A percentile compares a stretch with the other conserved stretches of the same genome.
phyloP scores from a whole-genome alignment of 2,113 vertebrate species.

The Elaphurus davidianus region DNA sequence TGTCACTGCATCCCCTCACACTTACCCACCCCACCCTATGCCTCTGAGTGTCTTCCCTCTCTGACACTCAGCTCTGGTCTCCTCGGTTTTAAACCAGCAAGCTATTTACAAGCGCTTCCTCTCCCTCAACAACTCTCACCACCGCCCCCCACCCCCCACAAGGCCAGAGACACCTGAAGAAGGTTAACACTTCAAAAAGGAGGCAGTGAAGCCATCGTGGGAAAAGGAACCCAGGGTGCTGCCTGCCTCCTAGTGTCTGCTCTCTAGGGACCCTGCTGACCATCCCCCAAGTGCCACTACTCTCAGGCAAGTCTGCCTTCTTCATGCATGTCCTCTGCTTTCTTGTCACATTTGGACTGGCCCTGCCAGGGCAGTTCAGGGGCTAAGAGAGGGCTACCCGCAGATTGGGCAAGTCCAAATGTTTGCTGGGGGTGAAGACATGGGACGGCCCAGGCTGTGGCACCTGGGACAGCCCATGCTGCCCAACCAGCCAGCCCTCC shows the following conservation, averaged over 20 bases:
- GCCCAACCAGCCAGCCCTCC: not conserved
- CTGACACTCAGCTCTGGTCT: not conserved
- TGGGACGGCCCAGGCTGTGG: not conserved
- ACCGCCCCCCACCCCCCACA: not conserved
- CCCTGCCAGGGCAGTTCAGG: not conserved
- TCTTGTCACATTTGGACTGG: not conserved
- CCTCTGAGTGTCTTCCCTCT: not conserved
- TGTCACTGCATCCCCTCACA: not conserved
- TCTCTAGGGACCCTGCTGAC: not conserved
- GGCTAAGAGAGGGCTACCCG: not conserved
- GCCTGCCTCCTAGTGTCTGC: not conserved
- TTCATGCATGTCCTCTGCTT: not conserved
- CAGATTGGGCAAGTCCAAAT: not conserved
- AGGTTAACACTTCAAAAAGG: not conserved
- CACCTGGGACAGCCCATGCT: not conserved
- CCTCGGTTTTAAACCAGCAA: not conserved
- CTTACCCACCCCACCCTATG: not conserved
- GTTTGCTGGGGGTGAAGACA: not conserved
- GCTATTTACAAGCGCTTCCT: not conserved
- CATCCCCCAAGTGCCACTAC: too few species aligned
- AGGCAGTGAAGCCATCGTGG: not conserved
- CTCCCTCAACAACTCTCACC: not conserved
- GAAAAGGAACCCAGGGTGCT: not conserved
- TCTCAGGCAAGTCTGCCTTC: not conserved
- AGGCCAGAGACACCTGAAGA: not conserved